Evolutionary conservation across 2,113 vertebrate genomes (phyloP).

Genomic region (Pseudopodoces humilis): DNA sequence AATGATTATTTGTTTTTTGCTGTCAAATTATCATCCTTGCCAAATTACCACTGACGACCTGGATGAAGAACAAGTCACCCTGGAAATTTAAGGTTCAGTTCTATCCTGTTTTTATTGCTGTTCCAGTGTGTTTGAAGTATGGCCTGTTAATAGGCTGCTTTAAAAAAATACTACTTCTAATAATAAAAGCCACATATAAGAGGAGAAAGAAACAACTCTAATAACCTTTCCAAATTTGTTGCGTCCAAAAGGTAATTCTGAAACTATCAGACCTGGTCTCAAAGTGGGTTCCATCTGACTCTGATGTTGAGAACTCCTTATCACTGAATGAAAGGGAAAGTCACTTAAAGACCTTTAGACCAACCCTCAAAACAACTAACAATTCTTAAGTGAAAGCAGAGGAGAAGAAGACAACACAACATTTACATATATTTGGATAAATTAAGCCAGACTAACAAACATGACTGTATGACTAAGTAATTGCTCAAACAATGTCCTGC

Average conservation of each 20-base stretch:
- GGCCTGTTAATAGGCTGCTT: not conserved
- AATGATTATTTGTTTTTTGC: not conserved
- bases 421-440: not conserved
- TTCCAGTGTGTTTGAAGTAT: not conserved
- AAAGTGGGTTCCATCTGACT: not conserved
- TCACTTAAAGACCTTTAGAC: not conserved
- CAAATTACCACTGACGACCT: not conserved
- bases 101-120: not conserved
- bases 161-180: not conserved
- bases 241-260: not conserved
- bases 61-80: not conserved
- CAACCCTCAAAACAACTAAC: not conserved
- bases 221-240: not conserved
- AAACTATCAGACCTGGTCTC: not conserved
- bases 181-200: not conserved
- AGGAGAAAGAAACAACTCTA: not conserved
- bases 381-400: not conserved
- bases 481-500: not conserved
- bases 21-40: not conserved
- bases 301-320: not conserved
- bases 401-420: not conserved
- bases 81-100: not conserved
- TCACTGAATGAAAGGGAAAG: not conserved
- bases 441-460: not conserved
- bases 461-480: not conserved